These are phyloP conservation scores for Avahi laniger DNA, from an alignment of 2,797 vertebrate species.

Conservation along the genomic window DNA sequence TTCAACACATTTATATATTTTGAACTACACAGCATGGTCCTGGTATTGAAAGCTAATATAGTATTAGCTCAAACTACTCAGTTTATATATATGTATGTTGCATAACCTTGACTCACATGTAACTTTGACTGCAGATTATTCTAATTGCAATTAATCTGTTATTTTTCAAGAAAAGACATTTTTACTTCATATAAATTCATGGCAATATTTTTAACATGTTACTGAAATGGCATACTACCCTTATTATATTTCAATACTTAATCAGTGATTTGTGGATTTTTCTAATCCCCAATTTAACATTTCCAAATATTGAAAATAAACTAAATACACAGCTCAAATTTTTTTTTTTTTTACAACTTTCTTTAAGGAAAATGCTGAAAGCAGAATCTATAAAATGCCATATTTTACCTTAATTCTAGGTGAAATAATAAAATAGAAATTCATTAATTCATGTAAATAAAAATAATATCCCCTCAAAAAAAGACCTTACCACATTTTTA, in stretches of 20 bases:
- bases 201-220: slow-evolving; percentile 51
- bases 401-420: slow-evolving; percentile 58
- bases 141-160: slow-evolving; percentile 19
- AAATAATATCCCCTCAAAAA: slow-evolving; percentile 57
- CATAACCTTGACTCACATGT: slow-evolving; percentile 15
- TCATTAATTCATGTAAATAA: slow-evolving; percentile 64
- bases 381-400: slow-evolving; percentile 53
- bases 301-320: slow-evolving; percentile 63
- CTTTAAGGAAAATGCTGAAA: slow-evolving; percentile 60
- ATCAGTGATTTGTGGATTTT: slow-evolving; percentile 23
- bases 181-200: slow-evolving; percentile 47
- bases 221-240: neutral
- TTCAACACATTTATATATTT: neutral
- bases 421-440: slow-evolving; percentile 74
- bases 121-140: slow-evolving; percentile 20
- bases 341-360: slow-evolving; percentile 31
- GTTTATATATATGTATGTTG: slow-evolving; percentile 11
- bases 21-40: neutral
- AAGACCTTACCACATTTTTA: slow-evolving; percentile 43
- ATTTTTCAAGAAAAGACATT: slow-evolving; percentile 44
- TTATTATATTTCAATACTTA: slow-evolving; percentile 49
- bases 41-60: slow-evolving; percentile 7
- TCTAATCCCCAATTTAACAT: slow-evolving; percentile 19
- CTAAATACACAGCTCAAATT: slow-evolving; percentile 32
- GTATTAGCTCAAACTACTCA: slow-evolving; percentile 18